phyloP scores from a whole-genome alignment of 2,113 vertebrate genomes.

The Felis catus region F.catus_Fca126_mat1.0 CM031414.1:134585001-134585500 shows the following conservation, averaged over 20 bases:
- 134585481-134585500: no score
- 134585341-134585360: neutral
- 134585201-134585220: fast-evolving
- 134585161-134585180: neutral
- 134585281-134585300: neutral
- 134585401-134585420: fast-evolving
- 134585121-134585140: fast-evolving
- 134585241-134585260: neutral
- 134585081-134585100: neutral
- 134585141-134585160: fast-evolving
- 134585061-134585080: neutral
- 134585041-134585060: neutral
- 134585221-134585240: neutral
- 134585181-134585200: neutral
- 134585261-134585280: neutral
- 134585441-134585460: neutral
- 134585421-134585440: neutral
- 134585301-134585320: neutral
- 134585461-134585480: neutral
- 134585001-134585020: neutral
- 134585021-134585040: neutral
- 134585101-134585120: neutral
- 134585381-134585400: neutral
- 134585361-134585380: neutral
- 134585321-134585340: neutral